Base-by-base conservation (phyloP, 2,113 vertebrate genomes). In the Ammospiza nelsoni region DNA sequence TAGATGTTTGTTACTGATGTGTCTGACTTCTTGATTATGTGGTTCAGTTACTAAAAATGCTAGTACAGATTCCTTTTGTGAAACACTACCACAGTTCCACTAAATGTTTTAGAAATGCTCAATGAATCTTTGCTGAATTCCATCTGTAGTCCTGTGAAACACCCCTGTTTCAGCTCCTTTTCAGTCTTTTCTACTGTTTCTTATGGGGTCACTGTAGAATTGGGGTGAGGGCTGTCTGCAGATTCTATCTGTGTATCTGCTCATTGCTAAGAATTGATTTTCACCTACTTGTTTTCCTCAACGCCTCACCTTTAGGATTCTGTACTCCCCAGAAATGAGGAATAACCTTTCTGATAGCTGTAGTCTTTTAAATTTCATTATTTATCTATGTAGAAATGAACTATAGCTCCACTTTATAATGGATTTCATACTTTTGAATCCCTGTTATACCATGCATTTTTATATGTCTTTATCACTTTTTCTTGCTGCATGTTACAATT, bases 371-470 rank as follows among this genome's bases (percentile, higher is more conserved):
- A 87, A 79, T 39, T 68, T 89, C 24, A 9, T 66, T 37, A 92
- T 90, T 54, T 73, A 52, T 51, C 59, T 35, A 12, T 83, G 54
- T 65, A 80, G 82, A 91, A 91, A 84, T 83, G 44, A 80, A 68
- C 15, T 55, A 33, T n/a, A 92, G 24, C 37, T 89, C 37, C 5
- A 54, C 31, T 72, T 87, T 51, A 37, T 69, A 91, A 72, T 44
- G 58, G 44, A 90, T 93, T 95, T 92, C 28, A 85, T 76, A 23
- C 31, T 80, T 90, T 39, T 73, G n/a, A 82, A 66, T 96, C 41
- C 49, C 66, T 82, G 27, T 62, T 80, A 87, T 17, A 54, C 43
- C 31, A 54, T 58, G 41, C 24, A 31, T 48, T 84, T 86, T 95
- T 49, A 65, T 14, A 19, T 37, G 58, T 73, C 90, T 90, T 73